A percentile compares a stretch with the other conserved stretches of the same genome.
Evolutionary conservation across 2,888 invertebrate genomes (phyloP).

Genomic region (Drosophila neoperkinsi): DNA sequence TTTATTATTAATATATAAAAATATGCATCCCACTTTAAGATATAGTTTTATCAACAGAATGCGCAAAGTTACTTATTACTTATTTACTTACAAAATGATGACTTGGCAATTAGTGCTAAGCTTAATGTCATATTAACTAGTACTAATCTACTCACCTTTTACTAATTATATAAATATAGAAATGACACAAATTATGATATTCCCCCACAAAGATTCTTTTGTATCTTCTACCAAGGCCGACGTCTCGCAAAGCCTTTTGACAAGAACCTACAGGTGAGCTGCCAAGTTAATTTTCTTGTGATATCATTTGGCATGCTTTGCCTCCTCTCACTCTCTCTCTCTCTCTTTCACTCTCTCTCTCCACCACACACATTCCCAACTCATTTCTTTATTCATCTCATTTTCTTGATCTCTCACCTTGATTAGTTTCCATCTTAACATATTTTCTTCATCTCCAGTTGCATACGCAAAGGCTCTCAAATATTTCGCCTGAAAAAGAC

Average conservation of each 20-base stretch:
- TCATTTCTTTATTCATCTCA: neutral
- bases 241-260: neutral
- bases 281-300: neutral
- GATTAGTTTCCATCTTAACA: conserved; percentile 9
- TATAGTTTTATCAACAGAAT: neutral
- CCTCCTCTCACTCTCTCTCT: neutral
- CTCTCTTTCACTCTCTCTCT: neutral
- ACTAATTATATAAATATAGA: neutral
- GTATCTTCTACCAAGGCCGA: neutral
- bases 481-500: conserved; percentile 1
- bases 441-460: conserved; percentile 1
- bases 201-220: neutral
- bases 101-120: neutral
- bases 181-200: neutral
- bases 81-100: neutral
- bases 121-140: neutral
- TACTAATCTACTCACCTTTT: neutral
- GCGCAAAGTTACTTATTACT: neutral
- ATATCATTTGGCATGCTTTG: neutral
- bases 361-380: neutral
- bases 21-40: neutral
- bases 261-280: neutral
- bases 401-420: neutral
- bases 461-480: conserved; percentile 8
- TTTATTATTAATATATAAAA: neutral